Evolutionary conservation across 2,888 invertebrate genomes (phyloP).

Genomic region (Thalpophila matura): DNA sequence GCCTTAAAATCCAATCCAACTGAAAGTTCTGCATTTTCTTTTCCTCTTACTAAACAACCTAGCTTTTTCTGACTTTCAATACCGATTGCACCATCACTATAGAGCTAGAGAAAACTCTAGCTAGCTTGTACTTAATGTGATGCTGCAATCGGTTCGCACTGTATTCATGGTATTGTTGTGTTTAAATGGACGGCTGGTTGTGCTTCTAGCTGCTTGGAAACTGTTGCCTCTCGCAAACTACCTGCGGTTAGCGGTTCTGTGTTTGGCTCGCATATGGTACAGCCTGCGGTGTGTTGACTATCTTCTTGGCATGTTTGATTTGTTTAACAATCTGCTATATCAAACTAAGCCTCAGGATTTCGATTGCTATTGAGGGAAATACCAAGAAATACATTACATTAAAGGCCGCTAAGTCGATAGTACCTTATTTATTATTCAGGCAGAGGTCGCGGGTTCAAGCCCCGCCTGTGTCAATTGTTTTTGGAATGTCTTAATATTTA

Average conservation of each 20-base stretch:
- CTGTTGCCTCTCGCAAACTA: conserved; percentile 13
- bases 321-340: conserved; percentile 1
- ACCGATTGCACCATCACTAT: too few species aligned
- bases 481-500: too few species aligned
- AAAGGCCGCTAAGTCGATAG: too few species aligned
- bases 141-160: not conserved
- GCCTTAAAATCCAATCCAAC: too few species aligned
- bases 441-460: too few species aligned
- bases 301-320: not conserved
- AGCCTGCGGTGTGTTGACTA: conserved; percentile 10
- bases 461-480: too few species aligned
- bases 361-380: too few species aligned
- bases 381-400: too few species aligned
- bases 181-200: too few species aligned
- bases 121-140: too few species aligned
- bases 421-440: too few species aligned
- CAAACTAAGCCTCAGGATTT: not conserved
- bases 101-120: too few species aligned
- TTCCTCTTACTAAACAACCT: not conserved
- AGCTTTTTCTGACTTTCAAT: not conserved
- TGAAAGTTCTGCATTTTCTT: not conserved
- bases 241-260: conserved; percentile 32
- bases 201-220: not conserved
- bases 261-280: conserved; percentile 13
- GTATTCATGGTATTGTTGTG: not conserved